Evolutionary conservation across 2,113 vertebrate species (phyloP).

Genomic region (Cranoglanis bouderius): DNA sequence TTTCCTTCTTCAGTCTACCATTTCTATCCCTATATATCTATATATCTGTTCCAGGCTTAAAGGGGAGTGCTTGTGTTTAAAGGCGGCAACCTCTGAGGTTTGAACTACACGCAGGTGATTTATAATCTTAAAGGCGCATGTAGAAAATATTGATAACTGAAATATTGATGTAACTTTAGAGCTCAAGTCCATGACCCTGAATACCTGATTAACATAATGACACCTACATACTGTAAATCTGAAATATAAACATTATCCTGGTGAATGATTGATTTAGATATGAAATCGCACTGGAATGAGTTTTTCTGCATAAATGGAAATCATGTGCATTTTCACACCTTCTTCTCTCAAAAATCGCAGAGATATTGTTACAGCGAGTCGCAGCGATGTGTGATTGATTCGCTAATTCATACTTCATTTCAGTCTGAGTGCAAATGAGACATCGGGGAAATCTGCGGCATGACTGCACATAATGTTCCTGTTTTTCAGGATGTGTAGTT

Average conservation of each 20-base stretch:
- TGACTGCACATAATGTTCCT: neutral
- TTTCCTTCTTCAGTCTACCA: too few relatives aligned
- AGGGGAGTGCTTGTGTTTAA: neutral
- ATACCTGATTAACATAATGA: neutral
- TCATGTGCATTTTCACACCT: neutral
- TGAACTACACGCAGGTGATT: neutral
- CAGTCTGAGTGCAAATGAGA: neutral
- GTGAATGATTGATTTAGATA: neutral
- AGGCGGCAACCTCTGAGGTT: neutral
- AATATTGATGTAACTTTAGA: too few relatives aligned
- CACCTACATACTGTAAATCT: neutral
- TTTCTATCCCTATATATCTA: too few relatives aligned
- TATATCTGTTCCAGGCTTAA: too few relatives aligned
- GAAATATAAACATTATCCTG: neutral
- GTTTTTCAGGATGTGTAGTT: neutral
- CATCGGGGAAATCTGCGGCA: neutral
- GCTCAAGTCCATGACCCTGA: too few relatives aligned
- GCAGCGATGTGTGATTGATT: neutral
- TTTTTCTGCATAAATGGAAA: neutral
- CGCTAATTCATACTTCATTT: constrained; percentile 7
- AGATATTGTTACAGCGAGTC: neutral
- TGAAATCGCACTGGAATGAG: neutral
- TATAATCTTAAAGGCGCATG: neutral
- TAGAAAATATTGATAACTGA: too few relatives aligned
- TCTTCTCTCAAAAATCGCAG: neutral